Base-by-base conservation (phyloP, 2,113 vertebrate genomes). In the Balaeniceps rex region DNA sequence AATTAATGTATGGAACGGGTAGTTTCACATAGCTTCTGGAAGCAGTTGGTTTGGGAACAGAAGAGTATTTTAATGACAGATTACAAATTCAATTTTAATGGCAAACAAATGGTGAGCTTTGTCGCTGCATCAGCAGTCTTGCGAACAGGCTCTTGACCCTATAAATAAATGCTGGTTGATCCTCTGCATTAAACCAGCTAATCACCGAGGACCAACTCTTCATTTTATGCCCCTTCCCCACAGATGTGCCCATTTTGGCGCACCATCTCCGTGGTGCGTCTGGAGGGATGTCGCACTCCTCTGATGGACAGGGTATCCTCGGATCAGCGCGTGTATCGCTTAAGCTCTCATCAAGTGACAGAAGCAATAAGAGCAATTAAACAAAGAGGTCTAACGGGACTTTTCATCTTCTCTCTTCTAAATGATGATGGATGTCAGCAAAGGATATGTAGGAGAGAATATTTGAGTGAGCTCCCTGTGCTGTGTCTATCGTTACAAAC, bases 51-150 rank as follows among this genome's bases (percentile, higher is more conserved):
- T 66, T 19, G 16, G 91, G 80, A 91, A 78, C 76, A 91, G 77
- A 84, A 47, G 42, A 25, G 21, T 57, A 33, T 78, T 96, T 71
- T 87, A 91, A 78, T 87, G 77, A 84, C 55, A 82, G 83, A 55
- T 87, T 91, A 91, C 72, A 92, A 82, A 91, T 68, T 71, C 64
- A 87, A 93, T 95, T 95, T 96, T 93, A 94, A 91, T 78, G 77
- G 61, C 33, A 90, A 87, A 87, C 64, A 84, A 94, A 91, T 82
- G 51, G 38, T 75, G 60, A 74, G 55, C n/a, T 19, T 19, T 51
- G 52, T 75, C 3, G 3, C 55, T 89, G 77, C 60, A 65, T 84
- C 83, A 75, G 65, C 13, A 1, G 31, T n/a, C 91, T 94, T 69
- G 89, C 40, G 77, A 91, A 38, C 33, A 81, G 60, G 55, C 34